Percentiles rank a stretch among this genome's conserved stretches.
These are phyloP conservation scores for Cassiopea andromeda DNA, from an alignment of 30 jellyfish, hydroid and myxozoan genomes.

Conservation along the genomic window DNA sequence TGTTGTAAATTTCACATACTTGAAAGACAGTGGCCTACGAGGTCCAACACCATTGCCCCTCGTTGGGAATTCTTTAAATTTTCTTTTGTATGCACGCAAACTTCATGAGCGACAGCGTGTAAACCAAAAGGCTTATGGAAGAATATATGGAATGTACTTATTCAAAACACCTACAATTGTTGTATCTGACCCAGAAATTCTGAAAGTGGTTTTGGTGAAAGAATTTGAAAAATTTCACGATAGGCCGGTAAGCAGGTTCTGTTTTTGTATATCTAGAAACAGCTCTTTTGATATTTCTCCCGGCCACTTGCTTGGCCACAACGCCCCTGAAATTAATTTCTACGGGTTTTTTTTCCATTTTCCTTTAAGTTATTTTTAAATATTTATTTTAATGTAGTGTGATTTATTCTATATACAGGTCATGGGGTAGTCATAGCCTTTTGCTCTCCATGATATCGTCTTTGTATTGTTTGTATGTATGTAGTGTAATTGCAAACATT, in stretches of 20 bases:
- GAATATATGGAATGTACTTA: conserved; percentile 36
- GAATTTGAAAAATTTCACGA: conserved; percentile 72
- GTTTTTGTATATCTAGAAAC: background rate
- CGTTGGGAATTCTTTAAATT: conserved; percentile 20
- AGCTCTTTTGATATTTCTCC: background rate
- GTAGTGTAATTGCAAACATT: background rate
- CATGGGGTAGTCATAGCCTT: too few species aligned
- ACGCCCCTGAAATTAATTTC: background rate
- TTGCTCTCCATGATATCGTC: too few species aligned
- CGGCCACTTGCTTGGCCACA: background rate
- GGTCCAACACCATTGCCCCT: conserved; percentile 73
- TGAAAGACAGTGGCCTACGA: conserved; percentile 33
- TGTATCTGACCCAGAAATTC: conserved; percentile 60
- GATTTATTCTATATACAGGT: too few species aligned
- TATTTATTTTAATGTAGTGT: too few species aligned
- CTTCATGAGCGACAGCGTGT: conserved; percentile 2
- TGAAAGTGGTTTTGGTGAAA: conserved; percentile 57
- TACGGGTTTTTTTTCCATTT: too few species aligned
- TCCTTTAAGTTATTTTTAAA: too few species aligned
- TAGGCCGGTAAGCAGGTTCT: conserved; percentile 65
- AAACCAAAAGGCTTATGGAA: conserved; percentile 49
- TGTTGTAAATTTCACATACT: conserved; percentile 1
- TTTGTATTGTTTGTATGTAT: background rate
- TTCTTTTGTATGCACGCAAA: background rate
- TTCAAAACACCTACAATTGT: conserved; percentile 20